Evolutionary conservation across 2,113 vertebrate species (phyloP), one percentile per base, ranked within the genome.

Genomic region (Picathartes gymnocephalus): DNA sequence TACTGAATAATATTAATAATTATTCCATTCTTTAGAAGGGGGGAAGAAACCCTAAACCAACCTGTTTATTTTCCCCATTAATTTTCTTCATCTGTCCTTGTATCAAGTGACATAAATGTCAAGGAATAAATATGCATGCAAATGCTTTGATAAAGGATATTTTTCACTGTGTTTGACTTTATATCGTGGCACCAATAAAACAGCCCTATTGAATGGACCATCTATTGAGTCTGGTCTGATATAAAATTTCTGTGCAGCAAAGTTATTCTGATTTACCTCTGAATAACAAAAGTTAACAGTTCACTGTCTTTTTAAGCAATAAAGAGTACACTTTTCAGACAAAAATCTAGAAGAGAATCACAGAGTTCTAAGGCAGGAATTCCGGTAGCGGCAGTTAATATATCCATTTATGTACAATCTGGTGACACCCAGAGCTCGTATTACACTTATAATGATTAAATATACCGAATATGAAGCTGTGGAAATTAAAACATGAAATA

Each of bases 41-140:
- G 6, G 0, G 3, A 33, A n/a, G 14, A 6, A 22, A 22, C 1
- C 3, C 4, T 16, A 37, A 83, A 57, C 1, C 13, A 50, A 30
- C 7, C 6, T 54, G 24, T 42, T 76, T 76, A 45, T 76, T 72
- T 92, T 81, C 20, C 6, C 66, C 35, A 27, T 57, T 69, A 71
- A 48, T 71, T 65, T 90, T 81, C 17, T 5, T 83, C 54, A 77
- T 60, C 42, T 13, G 17, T 13, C 23, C 18, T 58, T 69, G 28
- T 22, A 53, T 69, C 37, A 77, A 79, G 30, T 72, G 13, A 66
- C 6, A 7, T 14, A 86, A 81, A 3, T 47, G 28, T 66, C n/a
- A 84, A 73, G 33, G 28, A 84, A 86, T 39, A 74, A 86, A 84
- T 64, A 88, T 39, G 10, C 28, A 91, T 31, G 10, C 53, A 87